phyloP scores from a whole-genome alignment of 2,113 vertebrate species.

The Ammospiza nelsoni region DNA sequence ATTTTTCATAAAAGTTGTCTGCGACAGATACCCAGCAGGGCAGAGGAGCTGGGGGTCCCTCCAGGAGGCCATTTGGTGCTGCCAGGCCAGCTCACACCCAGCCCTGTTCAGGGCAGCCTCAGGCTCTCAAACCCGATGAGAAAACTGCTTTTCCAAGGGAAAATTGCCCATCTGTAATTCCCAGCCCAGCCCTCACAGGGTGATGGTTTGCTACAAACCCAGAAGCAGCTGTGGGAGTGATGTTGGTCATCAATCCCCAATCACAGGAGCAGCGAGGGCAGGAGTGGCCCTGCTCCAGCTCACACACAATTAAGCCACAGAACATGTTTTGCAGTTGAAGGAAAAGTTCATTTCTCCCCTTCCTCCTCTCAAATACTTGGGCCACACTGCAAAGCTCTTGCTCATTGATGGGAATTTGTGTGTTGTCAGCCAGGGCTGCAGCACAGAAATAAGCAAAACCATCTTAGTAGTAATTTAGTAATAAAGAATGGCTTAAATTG shows the following conservation, averaged over 20 bases:
- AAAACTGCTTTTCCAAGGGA: not conserved
- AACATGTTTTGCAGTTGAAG: not conserved
- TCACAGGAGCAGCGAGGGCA: rapidly evolving
- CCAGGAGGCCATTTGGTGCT: rapidly evolving
- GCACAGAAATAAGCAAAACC: not conserved
- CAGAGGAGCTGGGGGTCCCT: too few relatives aligned
- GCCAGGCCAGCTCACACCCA: not conserved
- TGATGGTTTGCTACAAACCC: not conserved
- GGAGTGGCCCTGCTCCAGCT: rapidly evolving
- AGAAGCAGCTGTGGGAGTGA: not conserved
- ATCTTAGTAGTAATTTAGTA: not conserved
- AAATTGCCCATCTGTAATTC: not conserved
- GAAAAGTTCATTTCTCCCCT: not conserved
- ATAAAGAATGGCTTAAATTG: not conserved
- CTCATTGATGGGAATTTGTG: not conserved
- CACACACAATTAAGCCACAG: rapidly evolving
- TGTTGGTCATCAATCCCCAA: not conserved
- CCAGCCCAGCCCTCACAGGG: not conserved
- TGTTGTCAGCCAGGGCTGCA: rapidly evolving
- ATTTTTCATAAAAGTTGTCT: too few relatives aligned
- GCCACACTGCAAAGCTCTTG: rapidly evolving
- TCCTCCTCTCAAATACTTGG: not conserved
- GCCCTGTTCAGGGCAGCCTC: not conserved
- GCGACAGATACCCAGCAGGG: not conserved
- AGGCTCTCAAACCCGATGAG: not conserved